Percentiles rank a stretch among this genome's conserved stretches.
Evolutionary conservation across 1,140 invertebrate species (phyloP).

Genomic region (Ceratosolen fusciceps): DNA sequence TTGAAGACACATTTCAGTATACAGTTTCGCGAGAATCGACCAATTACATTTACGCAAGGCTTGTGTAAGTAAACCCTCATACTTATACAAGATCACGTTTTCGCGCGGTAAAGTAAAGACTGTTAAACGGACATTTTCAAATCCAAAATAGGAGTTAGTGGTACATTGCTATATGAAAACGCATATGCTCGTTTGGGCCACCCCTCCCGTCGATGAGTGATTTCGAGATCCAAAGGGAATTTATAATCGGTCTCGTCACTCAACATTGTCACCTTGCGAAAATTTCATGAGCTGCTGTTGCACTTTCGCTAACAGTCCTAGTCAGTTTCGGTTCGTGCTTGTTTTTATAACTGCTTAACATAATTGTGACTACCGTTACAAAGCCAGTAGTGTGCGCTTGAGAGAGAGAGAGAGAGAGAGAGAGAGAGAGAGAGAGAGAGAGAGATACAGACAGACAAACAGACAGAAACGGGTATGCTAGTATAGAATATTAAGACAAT

Average conservation of each 20-base stretch:
- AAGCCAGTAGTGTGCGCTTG: not conserved
- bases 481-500: not conserved
- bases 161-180: not conserved
- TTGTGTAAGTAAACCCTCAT: not conserved
- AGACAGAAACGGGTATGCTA: not conserved
- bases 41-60: not conserved
- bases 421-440: no score
- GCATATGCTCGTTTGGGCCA: not conserved
- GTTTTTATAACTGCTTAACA: slow-evolving; percentile 1
- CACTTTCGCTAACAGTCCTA: not conserved
- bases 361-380: not conserved
- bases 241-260: not conserved
- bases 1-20: not conserved
- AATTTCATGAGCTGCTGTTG: not conserved
- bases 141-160: not conserved
- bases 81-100: not conserved
- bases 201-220: not conserved
- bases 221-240: not conserved
- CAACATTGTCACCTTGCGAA: not conserved
- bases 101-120: not conserved
- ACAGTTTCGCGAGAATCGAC: not conserved
- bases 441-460: no score
- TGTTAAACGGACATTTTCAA: not conserved
- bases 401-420: not conserved
- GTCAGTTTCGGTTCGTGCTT: not conserved